Conservation (phyloP, 2,113 vertebrate species). For the Cervus canadensis region DNA sequence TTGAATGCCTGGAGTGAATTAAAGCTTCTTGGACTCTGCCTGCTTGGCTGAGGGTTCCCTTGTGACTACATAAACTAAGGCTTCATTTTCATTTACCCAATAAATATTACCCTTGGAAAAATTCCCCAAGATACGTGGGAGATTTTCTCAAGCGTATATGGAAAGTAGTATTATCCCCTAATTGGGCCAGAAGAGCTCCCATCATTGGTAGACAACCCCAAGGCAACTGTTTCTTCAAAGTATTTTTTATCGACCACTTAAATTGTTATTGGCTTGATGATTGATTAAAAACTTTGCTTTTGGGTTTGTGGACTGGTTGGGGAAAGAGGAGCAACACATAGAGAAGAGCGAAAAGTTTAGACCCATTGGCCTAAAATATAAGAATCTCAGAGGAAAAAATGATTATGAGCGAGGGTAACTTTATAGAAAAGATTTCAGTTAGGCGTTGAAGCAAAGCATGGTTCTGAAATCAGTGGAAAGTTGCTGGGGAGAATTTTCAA, state of each 20-base stretch:
- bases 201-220: neutral
- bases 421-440: neutral
- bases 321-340: neutral
- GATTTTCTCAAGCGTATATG: neutral
- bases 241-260: neutral
- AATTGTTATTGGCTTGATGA: neutral
- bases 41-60: neutral
- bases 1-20: neutral
- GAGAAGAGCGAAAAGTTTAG: neutral
- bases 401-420: neutral
- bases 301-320: neutral
- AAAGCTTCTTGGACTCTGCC: neutral
- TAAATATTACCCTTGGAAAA: constrained; percentile 20
- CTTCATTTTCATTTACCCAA: constrained; percentile 19
- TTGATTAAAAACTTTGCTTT: neutral
- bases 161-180: neutral
- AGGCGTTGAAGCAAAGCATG: neutral
- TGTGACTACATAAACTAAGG: neutral
- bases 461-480: neutral
- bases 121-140: neutral
- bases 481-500: neutral
- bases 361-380: neutral
- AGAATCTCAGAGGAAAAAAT: constrained; percentile 26
- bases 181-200: neutral
- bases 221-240: neutral